Conservation (phyloP, 2,888 invertebrate species). For the Apamea epomidion region DNA sequence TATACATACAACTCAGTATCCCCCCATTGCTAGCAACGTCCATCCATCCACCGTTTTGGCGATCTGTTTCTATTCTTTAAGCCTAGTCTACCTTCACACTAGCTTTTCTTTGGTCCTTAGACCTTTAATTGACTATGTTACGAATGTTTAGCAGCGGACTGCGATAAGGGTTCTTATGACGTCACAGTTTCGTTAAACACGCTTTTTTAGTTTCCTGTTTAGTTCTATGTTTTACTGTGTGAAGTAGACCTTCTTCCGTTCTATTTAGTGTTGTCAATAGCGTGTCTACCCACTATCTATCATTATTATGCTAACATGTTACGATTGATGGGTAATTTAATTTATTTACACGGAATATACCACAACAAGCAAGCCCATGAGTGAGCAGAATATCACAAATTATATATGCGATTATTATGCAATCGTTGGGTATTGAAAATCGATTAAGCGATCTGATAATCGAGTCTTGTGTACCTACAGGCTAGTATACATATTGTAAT, state of each 20-base stretch:
- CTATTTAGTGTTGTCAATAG: slow-evolving; percentile 19
- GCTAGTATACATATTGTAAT: too few species aligned
- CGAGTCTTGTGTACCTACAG: background rate
- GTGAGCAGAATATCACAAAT: slow-evolving; percentile 24
- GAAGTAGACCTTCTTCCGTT: slow-evolving; percentile 21
- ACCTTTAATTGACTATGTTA: too few species aligned
- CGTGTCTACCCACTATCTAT: slow-evolving; percentile 46
- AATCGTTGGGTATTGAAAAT: slow-evolving; percentile 16
- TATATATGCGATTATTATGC: slow-evolving; percentile 33
- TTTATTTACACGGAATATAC: slow-evolving; percentile 58
- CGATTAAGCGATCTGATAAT: slow-evolving; percentile 15
- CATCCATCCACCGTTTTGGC: too few species aligned
- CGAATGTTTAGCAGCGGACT: background rate
- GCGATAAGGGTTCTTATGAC: background rate
- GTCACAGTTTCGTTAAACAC: background rate
- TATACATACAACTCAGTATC: too few species aligned
- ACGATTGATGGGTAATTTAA: slow-evolving; percentile 60
- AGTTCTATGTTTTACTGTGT: background rate
- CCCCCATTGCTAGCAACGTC: too few species aligned
- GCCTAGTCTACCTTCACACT: too few species aligned
- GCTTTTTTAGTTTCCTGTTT: background rate
- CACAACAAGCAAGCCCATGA: slow-evolving; percentile 31
- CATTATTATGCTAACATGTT: slow-evolving; percentile 58
- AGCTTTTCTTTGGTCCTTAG: too few species aligned
- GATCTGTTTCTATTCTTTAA: too few species aligned